Conservation (phyloP, 2,888 invertebrate species). For the Parnassius glacialis region DNA sequence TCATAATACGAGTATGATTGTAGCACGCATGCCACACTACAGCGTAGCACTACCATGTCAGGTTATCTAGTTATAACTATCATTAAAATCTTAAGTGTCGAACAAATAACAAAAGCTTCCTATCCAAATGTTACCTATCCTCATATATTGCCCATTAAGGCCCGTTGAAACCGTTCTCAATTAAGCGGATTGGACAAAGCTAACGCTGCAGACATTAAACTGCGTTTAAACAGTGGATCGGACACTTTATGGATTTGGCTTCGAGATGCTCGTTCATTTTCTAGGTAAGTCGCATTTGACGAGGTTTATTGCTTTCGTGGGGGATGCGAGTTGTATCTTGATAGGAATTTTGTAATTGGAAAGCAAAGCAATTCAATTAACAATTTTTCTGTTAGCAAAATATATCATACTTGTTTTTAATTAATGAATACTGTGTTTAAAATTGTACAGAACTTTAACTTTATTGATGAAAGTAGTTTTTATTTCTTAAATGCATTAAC, state of each 20-base stretch:
- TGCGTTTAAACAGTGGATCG: slow-evolving; percentile 70
- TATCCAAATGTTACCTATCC: slow-evolving; percentile 18
- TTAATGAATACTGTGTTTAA: too few relatives aligned
- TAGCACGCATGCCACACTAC: too few relatives aligned
- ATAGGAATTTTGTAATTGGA: slow-evolving; percentile 26
- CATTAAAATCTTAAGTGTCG: slow-evolving; percentile 26
- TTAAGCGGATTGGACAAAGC: slow-evolving; percentile 75
- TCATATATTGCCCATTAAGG: slow-evolving; percentile 47
- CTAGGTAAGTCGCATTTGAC: slow-evolving; percentile 23
- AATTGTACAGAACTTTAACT: too few relatives aligned
- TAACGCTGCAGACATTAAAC: slow-evolving; percentile 65
- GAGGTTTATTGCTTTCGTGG: slow-evolving; percentile 23
- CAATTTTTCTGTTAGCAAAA: too few relatives aligned
- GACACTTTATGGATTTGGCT: slow-evolving; percentile 64
- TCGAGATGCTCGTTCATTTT: slow-evolving; percentile 54
- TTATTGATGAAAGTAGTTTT: too few relatives aligned
- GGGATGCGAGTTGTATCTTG: slow-evolving; percentile 9
- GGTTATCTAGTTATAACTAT: background rate
- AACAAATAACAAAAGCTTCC: slow-evolving; percentile 45
- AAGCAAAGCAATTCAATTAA: background rate
- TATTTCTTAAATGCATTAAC: too few relatives aligned
- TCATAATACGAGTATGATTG: too few relatives aligned
- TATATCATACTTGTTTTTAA: too few relatives aligned
- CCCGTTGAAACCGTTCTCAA: slow-evolving; percentile 66
- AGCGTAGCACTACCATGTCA: too few relatives aligned